Evolutionary conservation across 2,888 invertebrate genomes (phyloP).

Genomic region (Ornithoptera priamus): DNA sequence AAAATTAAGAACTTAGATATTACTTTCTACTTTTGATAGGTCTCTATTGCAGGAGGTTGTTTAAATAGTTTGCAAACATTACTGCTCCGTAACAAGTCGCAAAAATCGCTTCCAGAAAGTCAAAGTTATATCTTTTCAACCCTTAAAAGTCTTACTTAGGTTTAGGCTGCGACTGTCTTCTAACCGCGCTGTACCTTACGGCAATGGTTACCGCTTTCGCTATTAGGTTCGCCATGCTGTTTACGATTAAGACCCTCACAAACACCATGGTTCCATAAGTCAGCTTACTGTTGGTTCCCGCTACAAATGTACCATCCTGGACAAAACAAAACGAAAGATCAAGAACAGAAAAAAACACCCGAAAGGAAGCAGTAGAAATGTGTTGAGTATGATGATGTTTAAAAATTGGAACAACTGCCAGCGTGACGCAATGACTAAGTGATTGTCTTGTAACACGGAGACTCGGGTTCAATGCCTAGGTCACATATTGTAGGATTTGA

Average conservation of each 20-base stretch:
- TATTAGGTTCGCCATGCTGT: conserved; percentile 84
- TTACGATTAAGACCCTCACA: conserved; percentile 90
- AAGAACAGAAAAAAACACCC: too few relatives aligned
- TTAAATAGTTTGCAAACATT: too few relatives aligned
- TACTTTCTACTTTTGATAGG: too few relatives aligned
- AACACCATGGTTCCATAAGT: conserved; percentile 96
- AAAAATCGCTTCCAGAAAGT: background rate
- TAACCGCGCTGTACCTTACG: conserved; percentile 92
- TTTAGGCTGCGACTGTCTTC: conserved; percentile 91
- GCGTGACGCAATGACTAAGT: too few relatives aligned
- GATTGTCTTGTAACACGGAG: too few relatives aligned
- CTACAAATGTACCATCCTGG: conserved; percentile 90
- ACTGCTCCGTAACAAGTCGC: background rate
- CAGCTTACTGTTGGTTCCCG: conserved; percentile 87
- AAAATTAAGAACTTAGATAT: conserved; percentile 14
- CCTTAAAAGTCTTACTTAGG: conserved; percentile 80
- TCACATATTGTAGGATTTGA: too few relatives aligned
- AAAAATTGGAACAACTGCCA: too few relatives aligned
- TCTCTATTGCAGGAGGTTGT: too few relatives aligned
- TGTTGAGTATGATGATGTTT: too few relatives aligned
- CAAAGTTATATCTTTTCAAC: conserved; percentile 15
- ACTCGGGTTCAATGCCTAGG: too few relatives aligned
- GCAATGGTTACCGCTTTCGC: conserved; percentile 92
- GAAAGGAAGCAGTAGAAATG: too few relatives aligned
- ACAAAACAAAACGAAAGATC: conserved; percentile 33